Evolutionary conservation across 2,113 vertebrate genomes (phyloP), one percentile per base, ranked within the genome.

Genomic region (Petromus typicus): DNA sequence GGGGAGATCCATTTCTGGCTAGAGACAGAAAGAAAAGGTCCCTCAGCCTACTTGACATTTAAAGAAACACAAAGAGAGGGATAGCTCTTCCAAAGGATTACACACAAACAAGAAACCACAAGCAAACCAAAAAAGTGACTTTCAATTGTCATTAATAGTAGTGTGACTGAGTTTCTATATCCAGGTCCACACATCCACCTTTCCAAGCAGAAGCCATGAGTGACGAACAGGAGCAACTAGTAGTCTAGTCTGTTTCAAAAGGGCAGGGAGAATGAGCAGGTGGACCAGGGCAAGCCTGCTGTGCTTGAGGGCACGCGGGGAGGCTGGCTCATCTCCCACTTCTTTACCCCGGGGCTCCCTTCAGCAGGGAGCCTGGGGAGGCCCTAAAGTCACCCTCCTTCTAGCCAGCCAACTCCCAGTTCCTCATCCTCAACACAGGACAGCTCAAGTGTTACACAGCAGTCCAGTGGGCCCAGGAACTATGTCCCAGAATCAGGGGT

Each of bases 1-100:
- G 18, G 82, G 92, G 89, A 94, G 93, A 69, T 98, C 98, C 94
- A 96, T 95, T 90, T 98, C 98, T 76, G 97, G 96, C 75, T 96
- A 90, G 96, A 97, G 96, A 98, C 18, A 96, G 2, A 97, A 97
- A 98, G 79, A 75, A 92, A 16, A 64, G 27, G 27, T n/a, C 43
- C 27, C 9, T 96, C 25, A 95, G 30, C 32, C 94, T 34, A 89
- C 20, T 86, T 30, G 85, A 57, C 4, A 69, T 78, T 2, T 0
- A 73, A 80, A 75, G 84, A 91, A 96, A 93, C 67, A 91, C 69
- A 5, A 2, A 75, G 13, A 25, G 73, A 83, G 90, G 40, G 69
- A 76, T 11, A 82, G 34, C 86, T 79, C 69, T 56, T 95, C 61
- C 20, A 59, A 1, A 30, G 51, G 56, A 57, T 75, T 12, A 59